A percentile compares a stretch with the other conserved stretches of the same genome.
phyloP scores from a whole-genome alignment of 2,888 invertebrate genomes.

The Lepidochitona cinerea region DNA sequence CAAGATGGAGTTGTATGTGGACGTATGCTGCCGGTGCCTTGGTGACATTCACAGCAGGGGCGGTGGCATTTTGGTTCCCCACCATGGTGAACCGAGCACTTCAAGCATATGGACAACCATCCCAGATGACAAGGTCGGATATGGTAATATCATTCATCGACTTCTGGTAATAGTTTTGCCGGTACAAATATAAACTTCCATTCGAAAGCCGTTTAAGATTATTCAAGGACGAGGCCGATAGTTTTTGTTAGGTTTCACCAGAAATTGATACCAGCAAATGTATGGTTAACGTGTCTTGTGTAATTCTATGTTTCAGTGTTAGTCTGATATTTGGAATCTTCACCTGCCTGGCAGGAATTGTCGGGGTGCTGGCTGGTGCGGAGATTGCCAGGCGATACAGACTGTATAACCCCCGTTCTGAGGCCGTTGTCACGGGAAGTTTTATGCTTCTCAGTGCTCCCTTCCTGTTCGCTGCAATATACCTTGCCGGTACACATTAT shows the following conservation, averaged over 20 bases:
- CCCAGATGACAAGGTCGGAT: neutral
- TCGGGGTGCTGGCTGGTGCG: neutral
- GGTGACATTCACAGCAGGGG: neutral
- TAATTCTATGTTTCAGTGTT: neutral
- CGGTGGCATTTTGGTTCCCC: constrained; percentile 1
- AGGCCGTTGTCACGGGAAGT: neutral
- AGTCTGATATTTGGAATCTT: neutral
- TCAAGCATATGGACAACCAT: neutral
- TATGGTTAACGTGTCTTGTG: too few species aligned
- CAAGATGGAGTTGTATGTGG: neutral
- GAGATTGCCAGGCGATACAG: neutral
- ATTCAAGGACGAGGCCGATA: too few species aligned
- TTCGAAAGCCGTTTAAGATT: too few species aligned
- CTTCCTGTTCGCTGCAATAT: neutral
- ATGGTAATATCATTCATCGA: too few species aligned
- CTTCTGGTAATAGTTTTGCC: too few species aligned
- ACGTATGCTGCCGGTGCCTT: neutral
- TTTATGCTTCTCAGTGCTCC: neutral
- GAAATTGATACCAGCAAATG: too few species aligned
- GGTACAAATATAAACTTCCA: too few species aligned
- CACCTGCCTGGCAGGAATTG: neutral
- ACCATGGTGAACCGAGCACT: neutral
- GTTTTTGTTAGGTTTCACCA: too few species aligned
- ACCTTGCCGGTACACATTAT: neutral
- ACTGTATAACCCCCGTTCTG: neutral